These are phyloP conservation scores for Ranitomeya variabilis DNA, from an alignment of 2,113 vertebrate genomes.

Conservation along the genomic window DNA sequence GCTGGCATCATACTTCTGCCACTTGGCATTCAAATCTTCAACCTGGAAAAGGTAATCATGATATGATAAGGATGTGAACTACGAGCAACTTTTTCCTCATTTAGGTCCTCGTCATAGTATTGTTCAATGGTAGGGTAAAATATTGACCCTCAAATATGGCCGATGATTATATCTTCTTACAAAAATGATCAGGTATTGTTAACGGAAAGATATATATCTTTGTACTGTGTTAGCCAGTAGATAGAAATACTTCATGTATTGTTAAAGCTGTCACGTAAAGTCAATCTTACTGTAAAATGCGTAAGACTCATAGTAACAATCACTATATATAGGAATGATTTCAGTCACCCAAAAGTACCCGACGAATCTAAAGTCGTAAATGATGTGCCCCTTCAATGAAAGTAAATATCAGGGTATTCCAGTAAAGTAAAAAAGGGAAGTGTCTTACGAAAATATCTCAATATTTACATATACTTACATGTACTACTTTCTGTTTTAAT, in stretches of 20 bases:
- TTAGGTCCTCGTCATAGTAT: not conserved
- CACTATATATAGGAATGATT: not conserved
- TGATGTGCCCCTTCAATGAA: not conserved
- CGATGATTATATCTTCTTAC: too few relatives aligned
- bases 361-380: not conserved
- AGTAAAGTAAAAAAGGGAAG: conserved; percentile 46
- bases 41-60: conserved; percentile 73
- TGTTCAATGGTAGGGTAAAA: not conserved
- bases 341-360: not conserved
- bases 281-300: not conserved
- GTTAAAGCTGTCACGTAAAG: not conserved
- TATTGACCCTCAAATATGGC: not conserved
- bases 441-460: conserved; percentile 24
- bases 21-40: conserved; percentile 87
- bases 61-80: not conserved
- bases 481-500: conserved; percentile 82
- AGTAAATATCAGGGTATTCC: conserved; percentile 35
- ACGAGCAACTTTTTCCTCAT: not conserved
- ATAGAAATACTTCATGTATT: not conserved
- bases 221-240: too few relatives aligned
- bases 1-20: conserved; percentile 91
- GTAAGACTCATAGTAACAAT: not conserved
- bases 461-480: conserved; percentile 75
- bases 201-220: not conserved
- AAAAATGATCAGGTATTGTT: not conserved